Evolutionary conservation across 2,888 invertebrate species (phyloP), one percentile per base, ranked within the genome.

Genomic region (Dicyrtoma fusca): DNA sequence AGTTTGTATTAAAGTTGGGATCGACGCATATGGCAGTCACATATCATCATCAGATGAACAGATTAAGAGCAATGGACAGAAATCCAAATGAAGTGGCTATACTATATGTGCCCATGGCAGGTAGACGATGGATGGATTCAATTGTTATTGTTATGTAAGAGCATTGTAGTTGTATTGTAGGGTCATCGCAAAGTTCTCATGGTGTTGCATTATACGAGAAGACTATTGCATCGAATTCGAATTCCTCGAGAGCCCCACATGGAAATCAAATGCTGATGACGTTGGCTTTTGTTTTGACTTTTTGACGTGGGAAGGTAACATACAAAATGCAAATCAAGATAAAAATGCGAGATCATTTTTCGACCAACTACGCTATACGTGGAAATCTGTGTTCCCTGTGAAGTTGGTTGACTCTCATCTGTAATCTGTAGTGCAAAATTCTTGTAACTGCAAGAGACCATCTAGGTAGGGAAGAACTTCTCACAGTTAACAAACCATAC

Each of bases 1-100:
- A 57, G 68, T 72, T 72, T 72, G 68, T 72, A 72, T 69, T 69
- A 72, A 66, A 66, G 19, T 45, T 68, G 51, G 45, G 21, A 21
- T 34, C 34, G 25, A 23, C 51, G 14, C 47, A 26, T 65, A 47
- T 65, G 14, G 17, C 25, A 26, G 23, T 59, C 25, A 21, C n/a
- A 19, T 21, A 53, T 14, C 53, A 53, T 17, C 53, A n/a, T 17
- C 53, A 17, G 11, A 55, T 21, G 21, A 17, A 25, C 11, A 42
- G 19, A 61, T 19, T 34, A 61, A 42, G 42, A 19, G 44, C 42
- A 17, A 42, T 61, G 61, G 25, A 57, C 3, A 34, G 8, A 34
- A 34, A 34, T 34, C 34, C 8, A 34, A 34, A 34, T 34, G 8
- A 3, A 34, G 8, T 34, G 34, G 8, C 34, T 34, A 34, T 34